These are phyloP conservation scores for Emydocephalus ijimae DNA, from an alignment of 2,113 vertebrate species.

Conservation along the genomic window DNA sequence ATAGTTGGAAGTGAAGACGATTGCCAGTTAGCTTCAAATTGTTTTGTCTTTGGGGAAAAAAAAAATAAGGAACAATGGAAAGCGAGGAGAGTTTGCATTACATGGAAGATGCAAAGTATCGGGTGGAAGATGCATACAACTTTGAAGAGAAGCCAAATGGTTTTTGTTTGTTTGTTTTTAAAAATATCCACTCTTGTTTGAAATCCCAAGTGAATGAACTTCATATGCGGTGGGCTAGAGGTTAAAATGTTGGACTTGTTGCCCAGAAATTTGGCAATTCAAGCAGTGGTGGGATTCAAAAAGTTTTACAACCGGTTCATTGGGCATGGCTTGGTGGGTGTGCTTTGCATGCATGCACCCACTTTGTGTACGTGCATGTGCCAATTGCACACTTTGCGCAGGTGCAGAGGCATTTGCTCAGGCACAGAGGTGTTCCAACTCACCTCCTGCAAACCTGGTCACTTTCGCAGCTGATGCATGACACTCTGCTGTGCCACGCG, in stretches of 20 bases:
- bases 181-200: not conserved
- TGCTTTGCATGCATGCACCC: too few species aligned
- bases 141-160: not conserved
- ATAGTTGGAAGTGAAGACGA: not conserved
- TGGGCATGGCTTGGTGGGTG: too few species aligned
- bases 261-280: not conserved
- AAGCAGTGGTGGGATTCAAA: not conserved
- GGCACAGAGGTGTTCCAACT: too few species aligned
- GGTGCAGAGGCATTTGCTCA: too few species aligned
- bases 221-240: not conserved
- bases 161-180: not conserved
- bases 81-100: not conserved
- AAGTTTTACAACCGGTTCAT: too few species aligned
- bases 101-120: not conserved
- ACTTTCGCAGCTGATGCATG: too few species aligned
- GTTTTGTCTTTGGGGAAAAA: not conserved
- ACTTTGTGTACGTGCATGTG: too few species aligned
- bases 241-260: not conserved
- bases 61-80: not conserved
- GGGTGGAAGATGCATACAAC: not conserved
- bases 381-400: too few species aligned
- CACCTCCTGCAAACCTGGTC: too few species aligned
- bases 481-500: too few species aligned
- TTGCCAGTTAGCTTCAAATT: not conserved
- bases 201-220: not conserved